These are phyloP conservation scores for Tricholaema leucomelas DNA, from an alignment of 2,113 vertebrate genomes.

Conservation along the genomic window DNA sequence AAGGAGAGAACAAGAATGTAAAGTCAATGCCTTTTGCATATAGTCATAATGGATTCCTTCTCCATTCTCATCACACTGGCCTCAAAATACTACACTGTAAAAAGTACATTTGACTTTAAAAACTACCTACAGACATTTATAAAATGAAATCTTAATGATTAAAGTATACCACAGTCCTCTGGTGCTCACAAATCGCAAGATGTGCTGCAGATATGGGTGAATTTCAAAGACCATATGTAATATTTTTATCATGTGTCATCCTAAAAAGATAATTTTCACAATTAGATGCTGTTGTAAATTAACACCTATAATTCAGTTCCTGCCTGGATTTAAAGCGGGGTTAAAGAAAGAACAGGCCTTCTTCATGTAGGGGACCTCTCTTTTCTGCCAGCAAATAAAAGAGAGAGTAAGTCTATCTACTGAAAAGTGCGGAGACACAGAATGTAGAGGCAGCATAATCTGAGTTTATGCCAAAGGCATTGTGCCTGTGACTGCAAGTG, in stretches of 20 bases:
- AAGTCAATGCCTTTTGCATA: neutral
- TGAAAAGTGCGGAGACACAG: accelerated
- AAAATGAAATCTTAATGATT: slow-evolving; percentile 1
- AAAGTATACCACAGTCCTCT: slow-evolving; percentile 9
- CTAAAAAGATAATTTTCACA: neutral
- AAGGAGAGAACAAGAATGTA: neutral
- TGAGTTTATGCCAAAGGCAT: neutral
- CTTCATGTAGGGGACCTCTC: neutral
- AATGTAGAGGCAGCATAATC: neutral
- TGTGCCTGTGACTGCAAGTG: neutral
- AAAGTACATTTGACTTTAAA: slow-evolving; percentile 2
- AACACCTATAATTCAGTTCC: neutral
- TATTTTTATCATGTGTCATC: neutral
- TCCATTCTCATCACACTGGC: neutral
- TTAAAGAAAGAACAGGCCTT: neutral
- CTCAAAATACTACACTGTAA: slow-evolving; percentile 10
- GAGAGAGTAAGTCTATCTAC: neutral
- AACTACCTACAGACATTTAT: neutral
- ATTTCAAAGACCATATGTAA: neutral
- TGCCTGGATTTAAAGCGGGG: neutral
- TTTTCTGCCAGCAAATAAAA: neutral
- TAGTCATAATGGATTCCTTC: neutral
- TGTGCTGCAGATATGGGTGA: neutral
- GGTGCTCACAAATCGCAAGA: slow-evolving; percentile 12
- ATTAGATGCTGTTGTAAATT: neutral